Percentiles rank a stretch among this genome's conserved stretches.
These are phyloP conservation scores for Eumaeus atala DNA, from an alignment of 1,140 invertebrate species.

Conservation along the genomic window DNA sequence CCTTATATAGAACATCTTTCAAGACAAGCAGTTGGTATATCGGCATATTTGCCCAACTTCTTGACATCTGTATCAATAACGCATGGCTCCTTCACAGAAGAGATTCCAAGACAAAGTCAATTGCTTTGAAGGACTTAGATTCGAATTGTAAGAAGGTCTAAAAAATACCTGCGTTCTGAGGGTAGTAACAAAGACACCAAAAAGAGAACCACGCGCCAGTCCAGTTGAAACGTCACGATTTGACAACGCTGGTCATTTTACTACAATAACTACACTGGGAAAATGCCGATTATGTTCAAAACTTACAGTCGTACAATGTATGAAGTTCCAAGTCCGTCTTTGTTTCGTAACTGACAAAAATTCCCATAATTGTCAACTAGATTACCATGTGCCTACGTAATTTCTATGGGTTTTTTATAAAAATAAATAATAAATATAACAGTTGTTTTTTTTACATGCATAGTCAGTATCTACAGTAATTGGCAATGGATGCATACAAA, in stretches of 20 bases:
- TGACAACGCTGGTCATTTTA: conserved; percentile 30
- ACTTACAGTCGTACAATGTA: no score
- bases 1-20: conserved; percentile 22
- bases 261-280: conserved; percentile 25
- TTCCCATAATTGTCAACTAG: no score
- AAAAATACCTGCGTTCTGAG: conserved; percentile 16
- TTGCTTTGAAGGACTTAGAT: conserved; percentile 19
- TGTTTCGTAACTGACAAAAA: no score
- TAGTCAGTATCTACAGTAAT: no score
- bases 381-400: no score
- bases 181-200: conserved; percentile 13
- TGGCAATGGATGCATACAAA: no score
- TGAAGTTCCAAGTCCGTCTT: no score
- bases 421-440: no score
- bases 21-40: conserved; percentile 16
- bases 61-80: conserved; percentile 13
- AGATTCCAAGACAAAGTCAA: conserved; percentile 16
- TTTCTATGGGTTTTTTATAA: no score
- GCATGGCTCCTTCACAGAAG: conserved; percentile 17
- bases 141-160: conserved; percentile 21
- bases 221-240: conserved; percentile 24
- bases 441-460: no score
- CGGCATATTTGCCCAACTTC: conserved; percentile 12
- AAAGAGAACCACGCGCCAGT: conserved; percentile 14
- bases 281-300: conserved; percentile 22